A percentile compares a stretch with the other conserved stretches of the same genome.
phyloP scores from a whole-genome alignment of 2,797 vertebrate genomes.

The Fistularia tabacaria region DNA sequence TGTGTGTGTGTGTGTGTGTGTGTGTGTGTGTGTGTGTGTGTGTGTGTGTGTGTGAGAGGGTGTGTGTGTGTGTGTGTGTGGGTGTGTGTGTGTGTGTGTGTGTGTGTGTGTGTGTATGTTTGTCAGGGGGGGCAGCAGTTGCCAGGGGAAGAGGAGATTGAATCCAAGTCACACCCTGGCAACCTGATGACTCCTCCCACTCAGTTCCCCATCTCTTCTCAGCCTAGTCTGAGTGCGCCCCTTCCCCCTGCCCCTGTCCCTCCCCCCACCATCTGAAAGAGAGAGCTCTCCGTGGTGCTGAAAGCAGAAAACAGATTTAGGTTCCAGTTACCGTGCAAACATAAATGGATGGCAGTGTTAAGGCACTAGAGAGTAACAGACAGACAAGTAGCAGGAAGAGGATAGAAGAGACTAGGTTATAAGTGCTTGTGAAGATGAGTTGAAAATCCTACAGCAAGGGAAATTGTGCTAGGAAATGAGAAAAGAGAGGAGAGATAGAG shows the following conservation, averaged over 20 bases:
- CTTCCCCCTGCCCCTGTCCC: constrained; percentile 5
- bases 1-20: constrained; percentile 12
- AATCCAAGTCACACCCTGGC: constrained; percentile 78
- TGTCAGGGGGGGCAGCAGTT: constrained; percentile 42
- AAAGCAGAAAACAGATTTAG: constrained; percentile 60
- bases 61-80: constrained; percentile 27
- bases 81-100: constrained; percentile 8
- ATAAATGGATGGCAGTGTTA: constrained; percentile 54
- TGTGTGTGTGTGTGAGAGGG: constrained; percentile 1
- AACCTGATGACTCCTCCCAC: constrained; percentile 65
- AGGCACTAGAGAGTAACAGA: constrained; percentile 49
- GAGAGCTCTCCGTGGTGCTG: constrained; percentile 77
- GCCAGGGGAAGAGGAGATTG: constrained; percentile 66
- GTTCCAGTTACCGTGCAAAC: constrained; percentile 56
- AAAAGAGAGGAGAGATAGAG: constrained; percentile 42
- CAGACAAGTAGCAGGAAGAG: constrained; percentile 40
- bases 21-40: constrained; percentile 18
- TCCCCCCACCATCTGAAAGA: constrained; percentile 34
- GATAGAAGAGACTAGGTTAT: constrained; percentile 23
- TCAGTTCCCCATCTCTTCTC: constrained; percentile 34
- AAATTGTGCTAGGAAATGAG: constrained; percentile 45
- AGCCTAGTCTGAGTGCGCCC: constrained; percentile 40
- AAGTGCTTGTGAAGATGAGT: constrained; percentile 23
- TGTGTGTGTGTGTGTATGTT: constrained; percentile 14
- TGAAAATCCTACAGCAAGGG: constrained; percentile 41